These are phyloP conservation scores for Rhyacichthys aspro DNA, from an alignment of 2,797 vertebrate species.

Conservation along the genomic window DNA sequence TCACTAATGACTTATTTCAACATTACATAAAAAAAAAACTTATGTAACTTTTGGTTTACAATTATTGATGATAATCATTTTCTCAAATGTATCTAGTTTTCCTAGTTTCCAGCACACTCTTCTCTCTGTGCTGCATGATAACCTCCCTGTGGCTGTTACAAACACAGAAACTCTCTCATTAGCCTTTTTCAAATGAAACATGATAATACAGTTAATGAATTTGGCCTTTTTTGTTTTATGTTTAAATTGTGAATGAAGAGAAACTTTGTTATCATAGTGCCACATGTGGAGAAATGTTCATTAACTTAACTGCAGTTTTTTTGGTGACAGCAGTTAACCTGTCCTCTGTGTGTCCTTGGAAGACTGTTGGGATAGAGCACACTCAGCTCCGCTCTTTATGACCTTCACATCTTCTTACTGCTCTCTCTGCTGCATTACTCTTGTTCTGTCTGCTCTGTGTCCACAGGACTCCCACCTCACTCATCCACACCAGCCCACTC, in stretches of 20 bases:
- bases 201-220: constrained; percentile 65
- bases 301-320: constrained; percentile 41
- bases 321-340: constrained; percentile 29
- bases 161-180: constrained; percentile 37
- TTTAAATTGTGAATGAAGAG: constrained; percentile 47
- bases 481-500: neutral
- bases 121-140: too few relatives aligned
- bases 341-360: constrained; percentile 35
- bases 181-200: constrained; percentile 41
- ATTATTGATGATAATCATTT: too few relatives aligned
- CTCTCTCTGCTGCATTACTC: neutral
- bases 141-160: too few relatives aligned
- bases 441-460: too few relatives aligned
- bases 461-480: too few relatives aligned
- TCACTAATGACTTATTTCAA: too few relatives aligned
- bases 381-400: constrained; percentile 25
- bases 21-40: too few relatives aligned
- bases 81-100: too few relatives aligned
- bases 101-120: too few relatives aligned
- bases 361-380: neutral
- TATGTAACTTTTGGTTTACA: too few relatives aligned
- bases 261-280: too few relatives aligned
- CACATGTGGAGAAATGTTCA: constrained; percentile 15
- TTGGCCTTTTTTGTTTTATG: constrained; percentile 56
- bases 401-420: constrained; percentile 19